Base-by-base conservation (phyloP, 64 coral and sea anemone genomes). In the Astreopora myriophthalma region DNA sequence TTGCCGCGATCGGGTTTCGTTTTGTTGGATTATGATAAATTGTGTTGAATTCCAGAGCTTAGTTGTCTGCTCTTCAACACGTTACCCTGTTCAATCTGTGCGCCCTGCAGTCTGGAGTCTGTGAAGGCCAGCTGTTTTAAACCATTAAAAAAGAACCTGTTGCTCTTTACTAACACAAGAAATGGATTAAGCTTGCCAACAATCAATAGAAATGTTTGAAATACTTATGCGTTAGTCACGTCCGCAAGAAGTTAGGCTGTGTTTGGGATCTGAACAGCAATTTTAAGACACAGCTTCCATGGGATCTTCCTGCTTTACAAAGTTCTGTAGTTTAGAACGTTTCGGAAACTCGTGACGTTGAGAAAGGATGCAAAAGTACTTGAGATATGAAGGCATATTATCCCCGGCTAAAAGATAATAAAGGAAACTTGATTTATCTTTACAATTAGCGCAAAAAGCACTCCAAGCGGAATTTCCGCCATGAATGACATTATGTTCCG, bases 101-200 rank as follows among this genome's bases (percentile, higher is more conserved):
- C 68, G 68, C 19, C 70, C 32, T 34, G 3, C 22, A 34, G 70
- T 37, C 70, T 20, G 17, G 57, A 32, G 8, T 83, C 79, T 12
- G 32, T 1, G 57, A 36, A 5, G 12, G 12, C 79, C 79, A 83
- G 79, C 55, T 83, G 79, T 83, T 83, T 14, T 20, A 2, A 30
- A 14, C 33, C 19, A 26, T 13, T n/a, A 46, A 46, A 46, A 55
- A 83, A 83, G 65, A 83, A 83, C 79, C 79, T 83, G 79, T 65
- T n/a, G 26, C 34, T 33, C 12, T 22, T n/a, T 24, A n/a, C 79
- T 64, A 7, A 25, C 20, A 2, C 57, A 8, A 65, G 33, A 66
- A 57, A 27, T 63, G 79, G 52, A 83, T 83, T 64, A 63, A 63
- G 20, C 19, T 61, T 38, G 2, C 33, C 32, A 39, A 22, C 52